Evolutionary conservation across 2,113 vertebrate genomes (phyloP).

Genomic region (Aythya baeri): DNA sequence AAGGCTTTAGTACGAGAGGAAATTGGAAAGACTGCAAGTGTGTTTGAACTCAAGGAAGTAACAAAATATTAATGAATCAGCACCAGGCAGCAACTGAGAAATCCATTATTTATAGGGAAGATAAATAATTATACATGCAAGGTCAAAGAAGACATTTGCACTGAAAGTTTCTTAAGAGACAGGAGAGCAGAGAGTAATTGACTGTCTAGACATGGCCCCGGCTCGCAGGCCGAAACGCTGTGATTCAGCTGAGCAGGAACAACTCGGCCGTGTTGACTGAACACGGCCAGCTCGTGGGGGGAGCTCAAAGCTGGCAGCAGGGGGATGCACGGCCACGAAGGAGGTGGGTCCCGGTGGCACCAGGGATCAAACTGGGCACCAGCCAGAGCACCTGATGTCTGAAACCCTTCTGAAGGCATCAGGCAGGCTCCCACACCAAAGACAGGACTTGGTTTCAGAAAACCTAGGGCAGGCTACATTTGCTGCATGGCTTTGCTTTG

Average conservation of each 20-base stretch:
- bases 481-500: neutral
- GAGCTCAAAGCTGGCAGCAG: neutral
- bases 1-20: neutral
- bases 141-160: neutral
- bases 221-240: neutral
- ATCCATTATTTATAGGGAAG: conserved; percentile 55
- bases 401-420: neutral
- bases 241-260: neutral
- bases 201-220: conserved; percentile 28
- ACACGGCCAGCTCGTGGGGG: neutral
- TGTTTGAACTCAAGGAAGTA: conserved; percentile 28
- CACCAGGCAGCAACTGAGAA: conserved; percentile 32
- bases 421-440: neutral
- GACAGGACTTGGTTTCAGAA: neutral
- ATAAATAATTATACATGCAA: conserved; percentile 55
- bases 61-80: conserved; percentile 56
- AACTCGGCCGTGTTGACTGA: neutral
- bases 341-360: neutral
- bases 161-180: conserved; percentile 21
- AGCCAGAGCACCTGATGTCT: neutral
- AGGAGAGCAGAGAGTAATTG: conserved; percentile 12
- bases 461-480: neutral
- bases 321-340: neutral
- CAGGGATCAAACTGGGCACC: neutral
- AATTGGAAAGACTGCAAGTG: neutral